phyloP scores from a whole-genome alignment of 2,113 vertebrate species.

The Syngnathus typhle region DNA sequence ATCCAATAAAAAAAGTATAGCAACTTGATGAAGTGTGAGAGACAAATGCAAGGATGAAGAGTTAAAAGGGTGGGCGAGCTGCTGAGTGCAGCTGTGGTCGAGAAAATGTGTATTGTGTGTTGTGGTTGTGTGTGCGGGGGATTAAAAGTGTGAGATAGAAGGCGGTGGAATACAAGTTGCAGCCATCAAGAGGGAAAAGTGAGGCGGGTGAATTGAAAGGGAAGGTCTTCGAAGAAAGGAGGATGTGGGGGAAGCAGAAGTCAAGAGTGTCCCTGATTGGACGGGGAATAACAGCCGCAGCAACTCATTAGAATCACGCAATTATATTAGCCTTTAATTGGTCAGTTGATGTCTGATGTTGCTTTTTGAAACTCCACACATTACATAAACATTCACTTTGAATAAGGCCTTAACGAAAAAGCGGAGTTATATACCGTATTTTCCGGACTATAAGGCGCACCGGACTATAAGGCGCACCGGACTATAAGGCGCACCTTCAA shows the following conservation, averaged over 20 bases:
- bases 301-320: not conserved
- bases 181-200: not conserved
- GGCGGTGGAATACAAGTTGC: conserved; percentile 1
- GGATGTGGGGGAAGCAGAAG: not conserved
- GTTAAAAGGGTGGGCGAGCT: not conserved
- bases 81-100: not conserved
- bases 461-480: no score
- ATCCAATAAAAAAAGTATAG: conserved; percentile 6
- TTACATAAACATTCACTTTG: not conserved
- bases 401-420: not conserved
- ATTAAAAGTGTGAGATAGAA: conserved; percentile 2
- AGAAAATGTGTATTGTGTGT: conserved; percentile 45
- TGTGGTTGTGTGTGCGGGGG: conserved; percentile 2
- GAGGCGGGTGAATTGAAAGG: not conserved
- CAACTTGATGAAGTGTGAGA: not conserved
- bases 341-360: not conserved
- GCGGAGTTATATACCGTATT: no score
- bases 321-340: not conserved
- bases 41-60: conserved; percentile 5
- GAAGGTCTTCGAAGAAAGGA: not conserved
- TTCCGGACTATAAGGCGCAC: no score
- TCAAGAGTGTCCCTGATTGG: not conserved
- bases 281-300: not conserved
- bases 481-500: no score
- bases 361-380: not conserved